Percentiles rank a stretch among this genome's conserved stretches.
Conservation (phyloP, 1,140 invertebrate species). For the Scaptomyza graminum region DNA sequence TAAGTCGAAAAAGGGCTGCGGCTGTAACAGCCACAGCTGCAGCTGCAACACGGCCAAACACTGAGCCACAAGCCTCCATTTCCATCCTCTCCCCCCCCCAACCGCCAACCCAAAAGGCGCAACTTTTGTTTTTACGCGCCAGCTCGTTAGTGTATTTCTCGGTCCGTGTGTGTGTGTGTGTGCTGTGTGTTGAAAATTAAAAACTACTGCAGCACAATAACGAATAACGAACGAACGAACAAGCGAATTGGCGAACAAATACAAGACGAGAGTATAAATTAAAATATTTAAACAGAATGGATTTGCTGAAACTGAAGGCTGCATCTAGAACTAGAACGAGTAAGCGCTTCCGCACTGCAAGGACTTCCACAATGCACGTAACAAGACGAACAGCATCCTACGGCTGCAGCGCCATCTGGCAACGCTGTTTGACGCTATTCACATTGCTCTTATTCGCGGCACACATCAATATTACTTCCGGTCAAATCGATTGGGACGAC, state of each 20-base stretch:
- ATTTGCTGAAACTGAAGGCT: constrained; percentile 63
- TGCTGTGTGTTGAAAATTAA: constrained; percentile 1
- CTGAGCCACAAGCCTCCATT: constrained; percentile 11
- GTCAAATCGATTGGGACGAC: constrained; percentile 84
- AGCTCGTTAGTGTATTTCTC: constrained; percentile 2
- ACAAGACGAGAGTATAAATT: constrained; percentile 37
- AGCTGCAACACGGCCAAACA: constrained; percentile 17
- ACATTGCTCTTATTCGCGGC: constrained; percentile 67
- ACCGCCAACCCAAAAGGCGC: background rate
- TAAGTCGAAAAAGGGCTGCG: constrained; percentile 39
- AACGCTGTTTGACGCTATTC: constrained; percentile 59
- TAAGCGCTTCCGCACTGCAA: constrained; percentile 38
- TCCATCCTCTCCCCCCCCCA: background rate
- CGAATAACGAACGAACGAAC: constrained; percentile 8
- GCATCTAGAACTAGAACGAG: constrained; percentile 38
- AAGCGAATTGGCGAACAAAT: constrained; percentile 22
- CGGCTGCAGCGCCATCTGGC: constrained; percentile 45
- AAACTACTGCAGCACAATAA: constrained; percentile 16
- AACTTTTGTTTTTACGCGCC: constrained; percentile 50
- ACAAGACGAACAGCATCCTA: constrained; percentile 39
- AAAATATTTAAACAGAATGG: constrained; percentile 65
- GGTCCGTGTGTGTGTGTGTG: background rate
- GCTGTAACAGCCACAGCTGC: constrained; percentile 28
- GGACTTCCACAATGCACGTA: constrained; percentile 65
- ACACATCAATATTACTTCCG: constrained; percentile 74